Percentiles rank a stretch among this genome's conserved stretches.
Conservation (phyloP, 1,140 invertebrate genomes). For the Diuraphis noxia region DNA sequence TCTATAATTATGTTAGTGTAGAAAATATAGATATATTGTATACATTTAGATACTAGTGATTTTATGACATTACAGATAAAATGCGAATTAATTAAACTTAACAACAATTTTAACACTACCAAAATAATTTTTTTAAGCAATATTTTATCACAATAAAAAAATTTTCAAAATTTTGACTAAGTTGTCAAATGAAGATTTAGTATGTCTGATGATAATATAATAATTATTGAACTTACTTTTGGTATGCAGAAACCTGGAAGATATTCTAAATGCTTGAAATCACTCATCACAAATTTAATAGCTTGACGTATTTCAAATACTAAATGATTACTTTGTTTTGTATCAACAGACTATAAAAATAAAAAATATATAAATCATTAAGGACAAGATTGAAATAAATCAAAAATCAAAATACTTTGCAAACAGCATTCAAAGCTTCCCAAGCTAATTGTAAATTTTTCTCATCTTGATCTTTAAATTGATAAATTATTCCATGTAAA, state of each 20-base stretch:
- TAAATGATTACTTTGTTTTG: constrained; percentile 61
- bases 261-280: constrained; percentile 77
- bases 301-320: constrained; percentile 89
- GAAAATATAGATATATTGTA: no score
- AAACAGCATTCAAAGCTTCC: constrained; percentile 88
- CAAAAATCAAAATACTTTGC: constrained; percentile 66
- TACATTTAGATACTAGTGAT: no score
- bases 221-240: constrained; percentile 64
- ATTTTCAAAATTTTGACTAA: no score
- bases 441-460: constrained; percentile 81
- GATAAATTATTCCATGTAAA: constrained; percentile 80
- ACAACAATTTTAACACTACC: no score
- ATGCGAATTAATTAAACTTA: no score
- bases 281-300: constrained; percentile 83
- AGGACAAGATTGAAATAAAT: neutral
- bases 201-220: neutral
- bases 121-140: no score
- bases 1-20: no score
- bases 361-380: constrained; percentile 42
- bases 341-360: constrained; percentile 69
- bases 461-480: constrained; percentile 78
- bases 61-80: no score
- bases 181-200: no score
- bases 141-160: neutral
- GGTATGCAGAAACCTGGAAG: constrained; percentile 94